Evolutionary conservation across 92 coral and sea anemone species (phyloP).

Genomic region (Umimayanthus kanabou): DNA sequence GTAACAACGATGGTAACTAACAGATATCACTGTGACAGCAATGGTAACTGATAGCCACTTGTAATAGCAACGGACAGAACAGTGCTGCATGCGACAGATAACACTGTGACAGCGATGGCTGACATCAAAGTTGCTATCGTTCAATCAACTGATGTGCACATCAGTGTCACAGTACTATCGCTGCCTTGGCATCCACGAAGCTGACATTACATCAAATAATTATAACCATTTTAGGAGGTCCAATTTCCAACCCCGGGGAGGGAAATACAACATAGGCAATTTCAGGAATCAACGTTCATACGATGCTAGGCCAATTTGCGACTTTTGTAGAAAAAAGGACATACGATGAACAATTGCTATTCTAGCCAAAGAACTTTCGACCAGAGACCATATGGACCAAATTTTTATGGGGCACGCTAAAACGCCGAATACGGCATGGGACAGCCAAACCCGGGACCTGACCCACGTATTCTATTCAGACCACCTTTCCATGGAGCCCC

Average conservation of each 20-base stretch:
- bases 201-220: background rate
- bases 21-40: too few species aligned
- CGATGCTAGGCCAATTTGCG: constrained; percentile 4
- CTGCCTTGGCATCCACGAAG: too few species aligned
- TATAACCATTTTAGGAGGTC: background rate
- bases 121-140: too few species aligned
- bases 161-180: too few species aligned
- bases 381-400: background rate
- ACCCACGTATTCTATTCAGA: background rate
- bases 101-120: too few species aligned
- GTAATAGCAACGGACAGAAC: too few species aligned
- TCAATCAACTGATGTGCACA: too few species aligned
- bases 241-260: constrained; percentile 22
- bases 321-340: constrained; percentile 6
- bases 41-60: too few species aligned
- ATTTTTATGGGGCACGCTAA: background rate
- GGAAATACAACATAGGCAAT: background rate
- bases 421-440: background rate
- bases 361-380: background rate
- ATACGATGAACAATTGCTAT: constrained; percentile 6
- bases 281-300: background rate
- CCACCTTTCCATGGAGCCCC: background rate
- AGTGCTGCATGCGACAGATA: too few species aligned
- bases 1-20: too few species aligned
- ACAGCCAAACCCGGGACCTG: constrained; percentile 2